A percentile compares a stretch with the other conserved stretches of the same genome.
Evolutionary conservation across 2,113 vertebrate species (phyloP).

Genomic region (Benitochromis conjunctus): DNA sequence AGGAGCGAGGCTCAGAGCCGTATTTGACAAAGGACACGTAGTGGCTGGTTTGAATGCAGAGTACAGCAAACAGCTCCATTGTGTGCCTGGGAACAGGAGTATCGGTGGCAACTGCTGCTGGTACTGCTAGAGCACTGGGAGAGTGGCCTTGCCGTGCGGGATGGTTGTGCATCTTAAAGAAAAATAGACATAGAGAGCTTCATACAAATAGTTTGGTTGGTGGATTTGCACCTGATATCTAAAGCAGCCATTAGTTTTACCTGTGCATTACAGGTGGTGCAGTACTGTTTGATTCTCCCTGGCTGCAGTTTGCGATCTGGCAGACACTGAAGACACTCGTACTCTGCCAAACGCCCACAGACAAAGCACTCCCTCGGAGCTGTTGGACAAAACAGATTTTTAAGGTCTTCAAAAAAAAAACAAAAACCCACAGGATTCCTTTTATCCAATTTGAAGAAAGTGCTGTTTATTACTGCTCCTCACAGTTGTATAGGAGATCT

Average conservation of each 20-base stretch:
- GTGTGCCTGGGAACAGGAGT: constrained; percentile 30
- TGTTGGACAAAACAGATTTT: constrained; percentile 20
- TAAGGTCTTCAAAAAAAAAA: background rate
- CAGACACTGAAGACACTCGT: constrained; percentile 74
- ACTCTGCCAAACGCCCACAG: constrained; percentile 66
- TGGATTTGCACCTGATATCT: background rate
- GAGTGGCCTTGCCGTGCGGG: constrained; percentile 55
- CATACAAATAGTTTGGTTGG: background rate
- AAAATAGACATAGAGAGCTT: background rate
- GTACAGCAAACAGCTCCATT: constrained; percentile 77
- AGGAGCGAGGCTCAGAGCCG: constrained; percentile 62
- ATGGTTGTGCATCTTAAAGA: constrained; percentile 68
- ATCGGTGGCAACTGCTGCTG: background rate
- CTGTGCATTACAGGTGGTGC: constrained; percentile 70
- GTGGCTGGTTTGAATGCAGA: constrained; percentile 82
- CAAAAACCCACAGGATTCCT: background rate
- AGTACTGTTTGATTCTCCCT: constrained; percentile 74
- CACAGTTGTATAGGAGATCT: constrained; percentile 74
- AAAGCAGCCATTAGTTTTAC: constrained; percentile 15
- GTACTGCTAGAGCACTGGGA: constrained; percentile 33
- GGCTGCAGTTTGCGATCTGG: constrained; percentile 72
- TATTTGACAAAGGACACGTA: constrained; percentile 81
- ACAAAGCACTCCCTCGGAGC: constrained; percentile 73
- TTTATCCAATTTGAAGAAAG: background rate
- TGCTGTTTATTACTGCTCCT: background rate